Percentiles rank a stretch among this genome's conserved stretches.
These are phyloP conservation scores for Agonopterix subpropinquella DNA, from an alignment of 2,888 invertebrate genomes.

Conservation along the genomic window DNA sequence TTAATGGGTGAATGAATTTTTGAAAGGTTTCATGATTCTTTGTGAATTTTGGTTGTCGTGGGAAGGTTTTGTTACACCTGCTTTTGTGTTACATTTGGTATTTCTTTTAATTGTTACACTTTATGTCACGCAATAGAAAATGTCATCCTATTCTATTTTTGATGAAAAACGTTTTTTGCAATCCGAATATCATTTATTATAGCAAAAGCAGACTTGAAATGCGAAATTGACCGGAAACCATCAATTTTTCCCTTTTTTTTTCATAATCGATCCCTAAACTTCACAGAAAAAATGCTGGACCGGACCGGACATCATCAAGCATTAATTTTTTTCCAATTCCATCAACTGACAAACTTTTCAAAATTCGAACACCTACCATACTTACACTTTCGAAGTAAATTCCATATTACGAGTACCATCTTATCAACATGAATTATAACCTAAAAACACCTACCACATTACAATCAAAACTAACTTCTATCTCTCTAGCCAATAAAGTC, in stretches of 20 bases:
- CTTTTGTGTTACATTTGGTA: background rate
- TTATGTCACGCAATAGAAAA: no score
- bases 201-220: background rate
- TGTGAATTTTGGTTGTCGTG: constrained; percentile 17
- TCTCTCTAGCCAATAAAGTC: background rate
- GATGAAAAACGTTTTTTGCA: no score
- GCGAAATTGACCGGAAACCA: constrained; percentile 14
- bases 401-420: no score
- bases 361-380: no score
- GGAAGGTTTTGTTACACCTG: constrained; percentile 18
- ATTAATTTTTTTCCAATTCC: background rate
- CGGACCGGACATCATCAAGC: background rate
- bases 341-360: no score
- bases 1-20: background rate
- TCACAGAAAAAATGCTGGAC: background rate
- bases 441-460: no score
- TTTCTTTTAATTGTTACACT: background rate
- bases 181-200: background rate
- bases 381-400: no score
- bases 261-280: background rate
- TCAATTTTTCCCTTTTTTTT: constrained; percentile 3
- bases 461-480: no score
- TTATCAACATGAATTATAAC: no score
- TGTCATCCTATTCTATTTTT: no score
- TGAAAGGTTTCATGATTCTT: background rate